These are phyloP conservation scores for Echiichthys vipera DNA, from an alignment of 2,797 vertebrate genomes.

Conservation along the genomic window DNA sequence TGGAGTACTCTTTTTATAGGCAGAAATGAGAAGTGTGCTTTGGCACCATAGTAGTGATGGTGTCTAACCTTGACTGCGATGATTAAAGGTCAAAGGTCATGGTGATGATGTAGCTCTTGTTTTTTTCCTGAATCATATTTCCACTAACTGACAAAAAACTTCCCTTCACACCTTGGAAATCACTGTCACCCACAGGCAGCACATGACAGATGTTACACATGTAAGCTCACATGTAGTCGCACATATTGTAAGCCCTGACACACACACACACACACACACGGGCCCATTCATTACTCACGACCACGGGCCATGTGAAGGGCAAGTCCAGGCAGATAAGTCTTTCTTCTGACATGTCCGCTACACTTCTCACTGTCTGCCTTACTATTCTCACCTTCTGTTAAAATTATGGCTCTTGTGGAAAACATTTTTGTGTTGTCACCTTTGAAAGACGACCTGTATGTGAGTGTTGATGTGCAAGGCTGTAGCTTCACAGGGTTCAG, in stretches of 20 bases:
- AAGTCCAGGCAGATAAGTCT: constrained; percentile 59
- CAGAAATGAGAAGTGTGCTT: constrained; percentile 7
- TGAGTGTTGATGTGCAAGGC: constrained; percentile 23
- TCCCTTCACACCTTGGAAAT: constrained; percentile 37
- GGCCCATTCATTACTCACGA: constrained; percentile 60
- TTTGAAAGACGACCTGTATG: constrained; percentile 10
- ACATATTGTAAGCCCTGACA: constrained; percentile 36
- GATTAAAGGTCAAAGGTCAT: constrained; percentile 40
- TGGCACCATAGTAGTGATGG: background rate
- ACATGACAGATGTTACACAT: constrained; percentile 49
- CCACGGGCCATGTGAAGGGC: constrained; percentile 45
- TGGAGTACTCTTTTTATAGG: background rate
- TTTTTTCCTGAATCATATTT: constrained; percentile 57
- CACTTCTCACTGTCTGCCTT: constrained; percentile 15
- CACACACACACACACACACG: constrained; percentile 57
- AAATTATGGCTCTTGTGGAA: constrained; percentile 34
- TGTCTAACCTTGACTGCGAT: constrained; percentile 20
- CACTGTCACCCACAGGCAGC: background rate
- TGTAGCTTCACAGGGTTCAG: background rate
- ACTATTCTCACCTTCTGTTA: constrained; percentile 15
- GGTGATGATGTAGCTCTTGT: constrained; percentile 16
- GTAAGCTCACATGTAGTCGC: constrained; percentile 53
- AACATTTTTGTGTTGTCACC: constrained; percentile 46
- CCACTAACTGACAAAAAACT: constrained; percentile 49
- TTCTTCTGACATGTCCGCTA: constrained; percentile 44